These are phyloP conservation scores for Tigriopus californicus DNA, from an alignment of 2,888 invertebrate genomes.

Conservation along the genomic window DNA sequence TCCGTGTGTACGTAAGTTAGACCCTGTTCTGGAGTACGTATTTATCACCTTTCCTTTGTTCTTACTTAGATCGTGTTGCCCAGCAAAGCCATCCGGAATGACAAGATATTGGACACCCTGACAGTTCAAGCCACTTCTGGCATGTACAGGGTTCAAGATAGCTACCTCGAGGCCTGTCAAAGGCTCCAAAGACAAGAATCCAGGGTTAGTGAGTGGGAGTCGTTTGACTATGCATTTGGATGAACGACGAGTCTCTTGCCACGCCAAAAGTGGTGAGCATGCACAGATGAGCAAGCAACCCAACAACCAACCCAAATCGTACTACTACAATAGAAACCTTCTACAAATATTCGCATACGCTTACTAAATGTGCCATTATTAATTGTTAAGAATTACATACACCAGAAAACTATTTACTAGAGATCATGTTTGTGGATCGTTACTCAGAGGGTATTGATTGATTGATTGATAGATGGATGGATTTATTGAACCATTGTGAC, in stretches of 20 bases:
- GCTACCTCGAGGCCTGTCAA: conserved; percentile 67
- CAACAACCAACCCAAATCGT: not conserved
- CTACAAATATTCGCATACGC: not conserved
- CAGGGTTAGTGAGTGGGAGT: conserved; percentile 58
- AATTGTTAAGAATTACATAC: no score
- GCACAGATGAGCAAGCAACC: no score
- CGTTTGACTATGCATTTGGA: conserved; percentile 44
- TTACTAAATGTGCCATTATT: no score
- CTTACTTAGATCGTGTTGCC: conserved; percentile 56
- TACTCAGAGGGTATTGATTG: no score
- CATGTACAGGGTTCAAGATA: conserved; percentile 75
- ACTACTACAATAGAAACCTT: not conserved
- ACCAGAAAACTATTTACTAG: no score
- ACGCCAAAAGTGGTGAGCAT: not conserved
- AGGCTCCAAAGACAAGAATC: conserved; percentile 73
- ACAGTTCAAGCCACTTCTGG: conserved; percentile 85
- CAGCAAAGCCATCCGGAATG: conserved; percentile 78
- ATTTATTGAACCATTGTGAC: no score
- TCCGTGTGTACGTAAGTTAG: no score
- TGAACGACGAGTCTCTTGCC: not conserved
- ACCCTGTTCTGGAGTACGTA: not conserved
- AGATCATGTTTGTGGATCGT: no score
- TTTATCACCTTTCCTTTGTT: conserved; percentile 11
- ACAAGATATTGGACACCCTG: conserved; percentile 70
- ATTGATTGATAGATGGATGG: no score